Conservation (phyloP, 1,140 invertebrate genomes). For the Stenopsyche tienmushanensis region DNA sequence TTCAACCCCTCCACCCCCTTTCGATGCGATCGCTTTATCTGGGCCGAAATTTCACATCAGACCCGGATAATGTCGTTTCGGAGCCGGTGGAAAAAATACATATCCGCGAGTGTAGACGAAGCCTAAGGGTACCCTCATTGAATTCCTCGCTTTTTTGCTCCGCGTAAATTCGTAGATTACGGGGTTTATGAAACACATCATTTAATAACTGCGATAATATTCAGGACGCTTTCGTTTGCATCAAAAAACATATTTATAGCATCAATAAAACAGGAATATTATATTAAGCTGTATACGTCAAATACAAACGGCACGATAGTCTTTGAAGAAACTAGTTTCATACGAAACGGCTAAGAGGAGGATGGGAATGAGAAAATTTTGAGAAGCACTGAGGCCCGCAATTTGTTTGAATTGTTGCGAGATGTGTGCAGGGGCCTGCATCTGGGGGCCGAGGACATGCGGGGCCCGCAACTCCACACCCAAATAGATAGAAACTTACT, state of each 20-base stretch:
- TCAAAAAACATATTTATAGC: neutral
- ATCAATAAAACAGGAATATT: too few species aligned
- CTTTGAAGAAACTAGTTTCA: too few species aligned
- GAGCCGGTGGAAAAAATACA: neutral
- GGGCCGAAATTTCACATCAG: too few species aligned
- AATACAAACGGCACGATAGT: too few species aligned
- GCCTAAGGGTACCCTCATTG: slow-evolving; percentile 31
- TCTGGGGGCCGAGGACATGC: slow-evolving; percentile 18
- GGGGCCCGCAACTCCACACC: slow-evolving; percentile 1
- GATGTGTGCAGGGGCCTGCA: slow-evolving; percentile 30
- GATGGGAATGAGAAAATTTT: too few species aligned
- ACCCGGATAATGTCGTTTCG: neutral
- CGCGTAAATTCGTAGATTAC: slow-evolving; percentile 19
- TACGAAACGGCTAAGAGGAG: too few species aligned
- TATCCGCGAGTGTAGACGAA: neutral
- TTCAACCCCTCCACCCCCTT: too few species aligned
- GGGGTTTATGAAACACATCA: neutral
- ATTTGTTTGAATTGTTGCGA: neutral
- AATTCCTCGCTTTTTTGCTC: slow-evolving; percentile 19
- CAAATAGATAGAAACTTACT: slow-evolving; percentile 11
- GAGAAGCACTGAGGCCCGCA: too few species aligned
- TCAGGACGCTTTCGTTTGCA: neutral
- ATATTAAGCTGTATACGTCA: too few species aligned
- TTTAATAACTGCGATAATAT: neutral
- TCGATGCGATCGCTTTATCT: too few species aligned